Evolutionary conservation across 30 jellyfish, hydroid and myxozoan species (phyloP).

Genomic region (Hydractinia echinata): DNA sequence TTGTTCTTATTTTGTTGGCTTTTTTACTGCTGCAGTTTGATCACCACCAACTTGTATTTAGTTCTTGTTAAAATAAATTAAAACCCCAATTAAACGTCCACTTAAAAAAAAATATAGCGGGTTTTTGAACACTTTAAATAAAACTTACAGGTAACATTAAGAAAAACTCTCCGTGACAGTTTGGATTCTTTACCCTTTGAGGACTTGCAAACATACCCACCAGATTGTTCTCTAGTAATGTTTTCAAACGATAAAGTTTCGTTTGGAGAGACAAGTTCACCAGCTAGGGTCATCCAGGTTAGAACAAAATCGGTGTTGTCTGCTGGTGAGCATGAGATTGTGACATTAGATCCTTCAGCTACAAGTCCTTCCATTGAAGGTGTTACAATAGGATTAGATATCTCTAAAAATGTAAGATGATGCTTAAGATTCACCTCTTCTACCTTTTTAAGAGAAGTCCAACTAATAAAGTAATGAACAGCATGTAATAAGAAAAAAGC

Average conservation of each 20-base stretch:
- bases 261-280: neutral
- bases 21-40: too few relatives aligned
- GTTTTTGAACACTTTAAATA: neutral
- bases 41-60: too few relatives aligned
- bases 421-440: too few relatives aligned
- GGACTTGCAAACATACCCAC: neutral
- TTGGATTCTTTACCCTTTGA: neutral
- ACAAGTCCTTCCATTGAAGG: neutral
- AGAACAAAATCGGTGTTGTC: neutral
- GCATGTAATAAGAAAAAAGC: too few relatives aligned
- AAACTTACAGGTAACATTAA: neutral
- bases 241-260: neutral
- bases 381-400: neutral
- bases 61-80: too few relatives aligned
- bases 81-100: too few relatives aligned
- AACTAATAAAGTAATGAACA: too few relatives aligned
- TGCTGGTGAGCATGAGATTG: neutral
- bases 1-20: too few relatives aligned
- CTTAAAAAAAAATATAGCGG: too few relatives aligned
- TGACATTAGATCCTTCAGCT: neutral
- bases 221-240: neutral
- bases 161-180: neutral
- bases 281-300: conserved; percentile 10
- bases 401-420: neutral
- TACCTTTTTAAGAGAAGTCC: too few relatives aligned